Conservation (phyloP, 2,888 invertebrate species). For the Parthenolecanium corni region DNA sequence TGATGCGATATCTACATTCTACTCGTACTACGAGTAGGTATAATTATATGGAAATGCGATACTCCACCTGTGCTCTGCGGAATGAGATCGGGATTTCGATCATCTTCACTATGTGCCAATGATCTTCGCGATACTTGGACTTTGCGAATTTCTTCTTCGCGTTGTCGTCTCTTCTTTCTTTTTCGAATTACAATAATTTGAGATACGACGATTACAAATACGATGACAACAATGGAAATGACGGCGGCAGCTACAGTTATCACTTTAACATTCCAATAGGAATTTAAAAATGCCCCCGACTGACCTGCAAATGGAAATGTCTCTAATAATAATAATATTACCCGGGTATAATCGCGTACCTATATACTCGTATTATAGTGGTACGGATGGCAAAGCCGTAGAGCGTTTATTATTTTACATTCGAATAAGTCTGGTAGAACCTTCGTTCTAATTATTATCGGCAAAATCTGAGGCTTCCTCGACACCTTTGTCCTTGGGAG, state of each 20-base stretch:
- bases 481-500: too few species aligned
- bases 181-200: background rate
- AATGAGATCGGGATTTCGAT: slow-evolving; percentile 26
- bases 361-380: background rate
- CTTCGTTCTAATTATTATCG: too few species aligned
- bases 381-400: too few species aligned
- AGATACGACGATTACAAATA: background rate
- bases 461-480: too few species aligned
- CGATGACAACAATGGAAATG: background rate
- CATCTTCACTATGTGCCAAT: slow-evolving; percentile 23
- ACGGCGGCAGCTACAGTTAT: background rate
- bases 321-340: too few species aligned
- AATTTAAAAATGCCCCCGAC: slow-evolving; percentile 5
- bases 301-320: background rate
- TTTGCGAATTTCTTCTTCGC: slow-evolving; percentile 11
- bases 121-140: slow-evolving; percentile 18
- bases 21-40: too few species aligned
- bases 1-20: too few species aligned
- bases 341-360: background rate
- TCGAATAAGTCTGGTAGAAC: too few species aligned
- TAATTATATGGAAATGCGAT: too few species aligned
- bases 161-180: background rate
- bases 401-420: too few species aligned
- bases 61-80: slow-evolving; percentile 21
- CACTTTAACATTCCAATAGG: background rate